Evolutionary conservation across 2,888 invertebrate genomes (phyloP), one percentile per base, ranked within the genome.

Genomic region (Amblyjoppa proteus): DNA sequence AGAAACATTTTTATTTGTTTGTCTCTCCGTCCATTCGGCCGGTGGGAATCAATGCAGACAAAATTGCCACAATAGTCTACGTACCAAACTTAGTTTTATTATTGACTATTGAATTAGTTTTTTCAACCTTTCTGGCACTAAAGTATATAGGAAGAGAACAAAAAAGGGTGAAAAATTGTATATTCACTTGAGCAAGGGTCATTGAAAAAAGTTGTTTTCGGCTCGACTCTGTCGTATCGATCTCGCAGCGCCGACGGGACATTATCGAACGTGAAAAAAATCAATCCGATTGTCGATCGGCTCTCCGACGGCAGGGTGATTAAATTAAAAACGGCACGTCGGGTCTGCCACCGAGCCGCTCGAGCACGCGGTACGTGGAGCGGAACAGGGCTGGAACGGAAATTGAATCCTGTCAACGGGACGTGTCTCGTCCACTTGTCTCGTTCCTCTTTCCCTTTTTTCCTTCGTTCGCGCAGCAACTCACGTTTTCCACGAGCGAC

Each of bases 391-490:
- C 34, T 73, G 49, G 49, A 69, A 16, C 78, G 78, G 78, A 74
- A 78, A 83, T 83, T 83, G 74, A 83, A 83, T 83, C 69, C 69
- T 41, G 73, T 74, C 61, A 28, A 45, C 66, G 56, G 66, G 77
- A 78, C 56, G 51, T 51, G 45, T 3, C 74, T 79, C 58, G 69
- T 53, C 41, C 53, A 34, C 28, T 74, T 79, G 41, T 34, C n/a
- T 25, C 34, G 20, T 51, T n/a, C 49, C 73, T 58, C 66, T 53
- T 61, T 64, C 31, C 31, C 3, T 28, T 9, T 45, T 45, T 61
- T 56, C 45, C 28, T 49, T 20, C 66, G 66, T 49, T 64, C 31
- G 16, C 20, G n/a, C 38, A n/a, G 38, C 31, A 38, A 31, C 58
- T 28, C 58, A 58, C 13, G 28, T 28, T 58, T 11, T 58, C 28